phyloP scores from a whole-genome alignment of 2,797 vertebrate species.

The Stomatorhinus walkeri region DNA sequence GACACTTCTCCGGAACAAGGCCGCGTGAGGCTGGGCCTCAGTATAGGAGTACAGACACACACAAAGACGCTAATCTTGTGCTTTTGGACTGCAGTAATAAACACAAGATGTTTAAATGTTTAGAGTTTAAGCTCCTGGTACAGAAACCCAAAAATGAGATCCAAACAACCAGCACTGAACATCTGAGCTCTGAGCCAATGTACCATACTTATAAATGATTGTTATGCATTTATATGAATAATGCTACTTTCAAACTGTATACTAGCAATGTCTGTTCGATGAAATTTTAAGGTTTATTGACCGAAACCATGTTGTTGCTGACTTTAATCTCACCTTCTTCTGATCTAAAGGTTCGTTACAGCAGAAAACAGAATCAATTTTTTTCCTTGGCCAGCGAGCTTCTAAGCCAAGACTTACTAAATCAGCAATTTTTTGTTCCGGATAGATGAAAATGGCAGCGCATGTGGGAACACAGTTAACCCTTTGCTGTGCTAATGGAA shows the following conservation, averaged over 20 bases:
- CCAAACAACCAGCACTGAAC: neutral
- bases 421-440: neutral
- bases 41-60: neutral
- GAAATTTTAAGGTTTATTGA: neutral
- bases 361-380: constrained; percentile 3
- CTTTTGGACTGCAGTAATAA: neutral
- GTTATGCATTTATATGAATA: neutral
- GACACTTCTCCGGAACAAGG: neutral
- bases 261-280: neutral
- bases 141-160: neutral
- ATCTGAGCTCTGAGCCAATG: neutral
- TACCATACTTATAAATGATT: neutral
- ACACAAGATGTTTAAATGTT: neutral
- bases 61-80: neutral
- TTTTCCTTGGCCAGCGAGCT: neutral
- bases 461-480: neutral
- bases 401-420: constrained; percentile 4
- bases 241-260: neutral
- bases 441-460: neutral
- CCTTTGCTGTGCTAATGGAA: neutral
- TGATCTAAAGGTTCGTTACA: neutral
- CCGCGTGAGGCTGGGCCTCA: neutral
- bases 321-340: constrained; percentile 5
- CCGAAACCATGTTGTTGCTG: neutral
- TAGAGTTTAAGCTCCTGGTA: neutral